phyloP scores from a whole-genome alignment of 2,797 vertebrate genomes.

The Ciconia nigra region DNA sequence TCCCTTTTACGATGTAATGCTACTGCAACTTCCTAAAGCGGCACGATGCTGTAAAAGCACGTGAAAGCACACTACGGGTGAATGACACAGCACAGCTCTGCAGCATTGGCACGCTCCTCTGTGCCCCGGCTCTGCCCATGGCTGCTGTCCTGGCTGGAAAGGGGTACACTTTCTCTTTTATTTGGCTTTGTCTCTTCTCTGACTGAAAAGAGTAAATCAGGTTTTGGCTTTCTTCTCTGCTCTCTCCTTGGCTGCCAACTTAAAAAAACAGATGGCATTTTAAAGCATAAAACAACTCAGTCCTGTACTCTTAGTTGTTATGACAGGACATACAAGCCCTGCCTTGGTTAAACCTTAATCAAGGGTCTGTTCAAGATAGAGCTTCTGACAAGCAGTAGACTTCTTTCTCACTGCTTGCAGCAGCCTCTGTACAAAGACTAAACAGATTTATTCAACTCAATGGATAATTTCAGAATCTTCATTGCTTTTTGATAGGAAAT shows the following conservation, averaged over 20 bases:
- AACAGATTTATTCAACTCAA: background rate
- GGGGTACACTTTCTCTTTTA: background rate
- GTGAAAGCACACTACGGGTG: fast-evolving
- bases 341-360: background rate
- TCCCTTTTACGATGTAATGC: background rate
- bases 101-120: background rate
- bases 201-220: background rate
- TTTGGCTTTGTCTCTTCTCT: background rate
- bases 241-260: background rate
- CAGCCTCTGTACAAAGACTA: background rate
- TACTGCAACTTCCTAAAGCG: background rate
- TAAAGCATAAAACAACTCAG: background rate
- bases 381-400: background rate
- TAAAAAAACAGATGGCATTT: background rate
- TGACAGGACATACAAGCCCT: background rate
- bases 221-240: background rate
- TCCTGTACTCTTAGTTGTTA: background rate
- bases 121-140: fast-evolving
- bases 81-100: background rate
- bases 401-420: background rate
- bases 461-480: background rate
- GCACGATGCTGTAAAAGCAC: fast-evolving
- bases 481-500: background rate
- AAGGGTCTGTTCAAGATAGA: background rate
- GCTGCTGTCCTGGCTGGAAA: background rate